Evolutionary conservation across 2,888 invertebrate species (phyloP).

Genomic region (Trissolcus brochymenae): DNA sequence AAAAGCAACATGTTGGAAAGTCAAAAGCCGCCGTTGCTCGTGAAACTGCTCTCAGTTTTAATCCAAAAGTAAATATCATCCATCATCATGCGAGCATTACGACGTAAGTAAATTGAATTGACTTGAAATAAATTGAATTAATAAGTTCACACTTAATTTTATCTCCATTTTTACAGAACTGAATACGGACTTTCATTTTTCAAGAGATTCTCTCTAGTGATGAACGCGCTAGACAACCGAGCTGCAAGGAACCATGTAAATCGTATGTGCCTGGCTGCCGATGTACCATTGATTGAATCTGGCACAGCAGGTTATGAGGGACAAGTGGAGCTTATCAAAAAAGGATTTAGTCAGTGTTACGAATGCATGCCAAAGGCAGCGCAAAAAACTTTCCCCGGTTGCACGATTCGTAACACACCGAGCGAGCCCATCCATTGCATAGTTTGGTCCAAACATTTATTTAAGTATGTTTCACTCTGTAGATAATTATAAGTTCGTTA

Average conservation of each 20-base stretch:
- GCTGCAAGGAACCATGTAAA: slow-evolving; percentile 99
- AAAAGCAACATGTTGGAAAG: slow-evolving; percentile 98
- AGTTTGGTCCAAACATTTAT: slow-evolving; percentile 99
- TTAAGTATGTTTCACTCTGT: slow-evolving; percentile 83
- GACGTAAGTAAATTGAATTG: slow-evolving; percentile 80
- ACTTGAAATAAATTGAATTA: no score
- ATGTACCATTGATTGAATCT: slow-evolving; percentile 95
- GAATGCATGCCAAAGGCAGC: slow-evolving; percentile 95
- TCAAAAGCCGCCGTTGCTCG: slow-evolving; percentile 95
- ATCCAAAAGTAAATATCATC: slow-evolving; percentile 90
- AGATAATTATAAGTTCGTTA: no score
- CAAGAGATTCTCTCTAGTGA: slow-evolving; percentile 91
- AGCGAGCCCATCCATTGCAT: slow-evolving; percentile 99
- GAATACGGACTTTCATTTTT: slow-evolving; percentile 95
- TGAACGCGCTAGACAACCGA: slow-evolving; percentile 98
- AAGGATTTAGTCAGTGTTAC: slow-evolving; percentile 95
- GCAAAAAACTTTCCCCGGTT: slow-evolving; percentile 96
- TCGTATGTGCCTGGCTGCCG: slow-evolving; percentile 97
- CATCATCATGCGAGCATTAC: slow-evolving; percentile 96
- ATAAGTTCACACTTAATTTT: no score
- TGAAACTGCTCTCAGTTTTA: slow-evolving; percentile 91
- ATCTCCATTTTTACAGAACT: slow-evolving; percentile 78
- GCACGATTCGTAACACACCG: slow-evolving; percentile 99
- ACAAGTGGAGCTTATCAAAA: slow-evolving; percentile 93
- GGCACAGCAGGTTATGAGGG: slow-evolving; percentile 98